A percentile compares a stretch with the other conserved stretches of the same genome.
Conservation (phyloP, 2,888 invertebrate genomes). For the Pterobdella sp. region DNA sequence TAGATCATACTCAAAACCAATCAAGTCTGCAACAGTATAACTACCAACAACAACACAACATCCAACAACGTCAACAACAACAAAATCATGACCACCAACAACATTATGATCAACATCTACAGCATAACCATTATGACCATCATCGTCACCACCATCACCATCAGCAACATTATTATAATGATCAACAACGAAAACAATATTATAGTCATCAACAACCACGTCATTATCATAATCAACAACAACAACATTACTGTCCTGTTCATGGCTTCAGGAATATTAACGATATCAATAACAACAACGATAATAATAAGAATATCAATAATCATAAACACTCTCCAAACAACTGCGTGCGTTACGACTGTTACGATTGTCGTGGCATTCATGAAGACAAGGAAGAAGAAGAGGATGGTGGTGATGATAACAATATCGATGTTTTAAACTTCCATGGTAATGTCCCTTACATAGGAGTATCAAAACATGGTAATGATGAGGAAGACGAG, state of each 20-base stretch:
- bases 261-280: background rate
- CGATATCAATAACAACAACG: background rate
- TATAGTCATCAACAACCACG: background rate
- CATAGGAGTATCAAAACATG: background rate
- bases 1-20: too few relatives aligned
- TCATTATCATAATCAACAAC: background rate
- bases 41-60: background rate
- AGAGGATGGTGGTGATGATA: conserved; percentile 1
- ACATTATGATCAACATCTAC: background rate
- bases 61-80: background rate
- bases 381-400: background rate
- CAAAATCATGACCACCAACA: background rate
- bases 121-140: background rate
- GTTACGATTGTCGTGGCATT: background rate
- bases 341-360: background rate
- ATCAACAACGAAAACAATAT: background rate
- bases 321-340: background rate
- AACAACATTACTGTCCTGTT: conserved; percentile 1
- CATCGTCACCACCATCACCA: background rate
- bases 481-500: conserved; percentile 15
- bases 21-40: background rate
- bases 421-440: background rate
- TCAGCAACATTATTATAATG: background rate
- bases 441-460: background rate
- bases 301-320: background rate